Base-by-base conservation (phyloP, 2,113 vertebrate genomes). In the Dromaius novaehollandiae region DNA sequence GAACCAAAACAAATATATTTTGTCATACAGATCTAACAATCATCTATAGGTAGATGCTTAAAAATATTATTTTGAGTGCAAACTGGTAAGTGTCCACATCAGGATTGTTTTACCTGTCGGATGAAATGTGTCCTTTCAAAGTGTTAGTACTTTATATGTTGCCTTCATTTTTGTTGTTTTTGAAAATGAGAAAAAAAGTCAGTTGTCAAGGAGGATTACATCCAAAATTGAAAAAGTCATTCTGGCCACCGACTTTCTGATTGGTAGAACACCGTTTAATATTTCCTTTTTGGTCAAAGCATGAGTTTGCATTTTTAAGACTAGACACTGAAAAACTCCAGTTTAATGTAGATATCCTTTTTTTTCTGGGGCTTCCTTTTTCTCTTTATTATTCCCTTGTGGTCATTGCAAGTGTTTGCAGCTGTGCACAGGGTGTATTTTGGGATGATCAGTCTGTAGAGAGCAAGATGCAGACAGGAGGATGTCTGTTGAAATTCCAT, bases 391-490 rank as follows among this genome's bases (percentile, higher is more conserved):
- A 89, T 63, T 91, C 90, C 89, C 50, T 81, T 95, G 93, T 89
- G 94, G 84, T 88, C 75, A 63, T 75, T 94, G 38, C 50, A 77
- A 60, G 32, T 86, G 66, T 80, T 94, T 83, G 82, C 93, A 97
- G 91, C 91, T 97, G 94, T 93, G 79, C n/a, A n/a, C 96, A 77
- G 90, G 90, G 65, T 91, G 79, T 75, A 68, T 93, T 95, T 84
- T 83, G 85, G 11, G 40, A 9, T 83, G 8, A 44, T 91, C 11
- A 7, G 24, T 63, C 89, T 95, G 38, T 46, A 42, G 77, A 64
- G 79, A 86, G 42, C 65, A 81, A 92, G 96, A 90, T 51, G 82
- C 75, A 89, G 78, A 63, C 79, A 66, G 73, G 73, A 86, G 76
- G 76, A 86, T 83, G 68, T 82, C 89, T 78, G 30, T 36, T 92